A percentile compares a stretch with the other conserved stretches of the same genome.
Evolutionary conservation across 2,113 vertebrate genomes (phyloP).

Genomic region (Pampusana beccarii): DNA sequence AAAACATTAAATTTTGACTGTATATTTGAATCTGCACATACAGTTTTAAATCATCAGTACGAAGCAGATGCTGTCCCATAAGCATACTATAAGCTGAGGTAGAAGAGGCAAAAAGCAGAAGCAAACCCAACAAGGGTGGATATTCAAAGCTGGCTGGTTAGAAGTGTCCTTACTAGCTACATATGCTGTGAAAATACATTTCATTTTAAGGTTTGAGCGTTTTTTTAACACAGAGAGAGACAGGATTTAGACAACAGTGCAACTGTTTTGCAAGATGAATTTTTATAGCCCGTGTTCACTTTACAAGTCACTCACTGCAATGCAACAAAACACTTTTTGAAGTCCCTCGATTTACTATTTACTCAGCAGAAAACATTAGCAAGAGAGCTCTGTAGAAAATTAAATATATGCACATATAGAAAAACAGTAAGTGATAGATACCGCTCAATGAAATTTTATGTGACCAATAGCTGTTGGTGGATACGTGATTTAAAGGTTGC

Average conservation of each 20-base stretch:
- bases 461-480: constrained; percentile 21
- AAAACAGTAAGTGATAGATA: constrained; percentile 46
- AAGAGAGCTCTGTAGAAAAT: constrained; percentile 20
- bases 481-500: constrained; percentile 40
- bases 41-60: neutral
- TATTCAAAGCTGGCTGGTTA: neutral
- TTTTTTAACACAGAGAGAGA: neutral
- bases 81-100: neutral
- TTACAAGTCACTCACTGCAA: constrained; percentile 12
- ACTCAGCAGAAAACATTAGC: constrained; percentile 28
- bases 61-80: neutral
- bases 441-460: constrained; percentile 42
- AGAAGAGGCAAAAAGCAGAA: neutral
- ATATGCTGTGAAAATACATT: neutral
- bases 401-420: constrained; percentile 32
- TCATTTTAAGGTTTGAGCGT: neutral
- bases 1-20: neutral
- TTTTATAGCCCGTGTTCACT: neutral
- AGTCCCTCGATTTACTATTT: constrained; percentile 34
- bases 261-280: neutral
- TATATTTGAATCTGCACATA: neutral
- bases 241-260: neutral
- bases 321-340: neutral
- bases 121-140: neutral
- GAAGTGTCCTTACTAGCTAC: neutral